Conservation (phyloP, 2,113 vertebrate genomes). For the Aegotheles bennettii region DNA sequence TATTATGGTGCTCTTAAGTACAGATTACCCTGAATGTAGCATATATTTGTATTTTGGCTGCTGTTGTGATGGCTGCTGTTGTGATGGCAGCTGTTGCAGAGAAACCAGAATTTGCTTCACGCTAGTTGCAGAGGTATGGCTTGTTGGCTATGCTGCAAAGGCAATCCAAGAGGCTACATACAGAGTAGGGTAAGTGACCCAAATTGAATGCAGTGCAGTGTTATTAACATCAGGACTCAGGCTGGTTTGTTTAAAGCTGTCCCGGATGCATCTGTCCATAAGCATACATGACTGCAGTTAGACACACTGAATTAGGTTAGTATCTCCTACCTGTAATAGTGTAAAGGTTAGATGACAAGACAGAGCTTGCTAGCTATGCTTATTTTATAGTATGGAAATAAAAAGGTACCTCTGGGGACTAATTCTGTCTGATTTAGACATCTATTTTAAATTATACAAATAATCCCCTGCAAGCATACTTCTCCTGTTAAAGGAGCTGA, state of each 20-base stretch:
- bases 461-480: neutral
- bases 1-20: neutral
- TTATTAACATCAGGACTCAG: neutral
- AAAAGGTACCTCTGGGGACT: neutral
- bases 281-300: neutral
- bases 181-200: neutral
- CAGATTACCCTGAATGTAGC: accelerated
- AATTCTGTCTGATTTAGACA: neutral
- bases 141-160: neutral
- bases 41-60: neutral
- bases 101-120: neutral
- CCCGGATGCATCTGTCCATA: neutral
- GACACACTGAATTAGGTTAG: neutral
- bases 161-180: neutral
- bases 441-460: neutral
- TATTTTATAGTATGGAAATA: neutral
- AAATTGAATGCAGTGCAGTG: neutral
- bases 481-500: neutral
- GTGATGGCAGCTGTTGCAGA: neutral
- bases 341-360: neutral
- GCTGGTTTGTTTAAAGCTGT: neutral
- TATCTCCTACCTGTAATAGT: neutral
- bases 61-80: neutral
- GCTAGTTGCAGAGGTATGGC: neutral
- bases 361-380: neutral